Base-by-base conservation (phyloP, 2,797 vertebrate genomes). In the Chelmon rostratus region DNA sequence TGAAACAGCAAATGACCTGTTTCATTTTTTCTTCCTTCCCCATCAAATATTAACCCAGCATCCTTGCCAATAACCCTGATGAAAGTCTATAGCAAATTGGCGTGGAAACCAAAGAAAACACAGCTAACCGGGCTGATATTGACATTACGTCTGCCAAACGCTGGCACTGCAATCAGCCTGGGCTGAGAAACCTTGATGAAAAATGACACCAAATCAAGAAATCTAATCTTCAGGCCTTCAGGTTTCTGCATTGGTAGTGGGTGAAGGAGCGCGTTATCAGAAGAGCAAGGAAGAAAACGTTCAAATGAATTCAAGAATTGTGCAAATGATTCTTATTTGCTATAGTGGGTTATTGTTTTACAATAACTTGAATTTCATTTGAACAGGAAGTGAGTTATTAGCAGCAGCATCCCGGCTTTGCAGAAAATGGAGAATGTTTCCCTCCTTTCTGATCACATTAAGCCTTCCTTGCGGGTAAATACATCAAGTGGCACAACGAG, bases 181-280 rank as follows among this genome's bases (percentile, higher is more conserved):
- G 38, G 71, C 77, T 56, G 83, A 57, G 59, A 73, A 89, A 78
- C 78, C 75, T 73, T 87, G 76, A 92, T 91, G 75, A 90, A 84
- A 89, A 82, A 87, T 86, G 82, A 91, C 86, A 90, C 86, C 50
- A 84, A 91, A 87, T 91, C 85, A 91, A 84, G 72, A 86, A 91
- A 86, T 89, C 76, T 84, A 68, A 89, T 87, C 88, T 90, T 70
- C 61, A 69, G 54, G 77, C 61, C 50, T 69, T 82, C 77, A 21
- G 23, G 44, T 77, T 69, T 28, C 68, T 49, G 4, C 66, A 25
- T 8, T 57, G 61, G 69, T 72, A 8, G 15, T 47, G 61, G 73
- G 69, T 66, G 47, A 83, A 68, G 35, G 35, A 64, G 37, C 10
- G 6, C 13, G 76, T 84, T 68, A 82, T 81, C 65, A 76, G 62